Conservation (phyloP, 2,113 vertebrate species). For the Calyptommatus sinebrachiatus region DNA sequence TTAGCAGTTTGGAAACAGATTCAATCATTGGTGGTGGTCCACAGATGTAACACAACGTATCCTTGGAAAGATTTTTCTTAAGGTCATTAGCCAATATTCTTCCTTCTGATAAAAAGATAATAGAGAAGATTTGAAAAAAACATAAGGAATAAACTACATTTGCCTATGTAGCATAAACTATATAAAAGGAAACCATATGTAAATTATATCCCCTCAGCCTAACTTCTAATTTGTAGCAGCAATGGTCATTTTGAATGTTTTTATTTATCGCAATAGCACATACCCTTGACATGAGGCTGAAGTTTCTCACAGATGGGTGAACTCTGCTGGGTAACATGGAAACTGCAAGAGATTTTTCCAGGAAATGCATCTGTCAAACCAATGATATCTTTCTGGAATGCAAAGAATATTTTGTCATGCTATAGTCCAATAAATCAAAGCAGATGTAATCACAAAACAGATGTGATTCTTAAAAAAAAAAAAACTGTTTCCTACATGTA, state of each 20-base stretch:
- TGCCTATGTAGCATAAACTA: no score
- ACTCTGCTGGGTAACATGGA: conserved; percentile 86
- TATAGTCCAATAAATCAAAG: conserved; percentile 55
- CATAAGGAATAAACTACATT: background rate
- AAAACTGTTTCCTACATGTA: background rate
- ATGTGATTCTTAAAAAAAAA: no score
- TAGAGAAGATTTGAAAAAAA: background rate
- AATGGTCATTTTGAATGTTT: background rate
- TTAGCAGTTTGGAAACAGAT: conserved; percentile 79
- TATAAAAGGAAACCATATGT: background rate
- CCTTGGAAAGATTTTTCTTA: conserved; percentile 69
- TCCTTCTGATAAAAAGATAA: conserved; percentile 77
- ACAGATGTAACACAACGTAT: conserved; percentile 91
- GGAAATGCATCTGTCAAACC: conserved; percentile 81
- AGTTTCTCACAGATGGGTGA: conserved; percentile 75
- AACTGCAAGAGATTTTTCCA: conserved; percentile 81
- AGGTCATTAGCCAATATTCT: conserved; percentile 83
- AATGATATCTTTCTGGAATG: conserved; percentile 83
- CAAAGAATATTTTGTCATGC: conserved; percentile 64
- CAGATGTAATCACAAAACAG: conserved; percentile 43
- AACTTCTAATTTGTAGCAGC: background rate
- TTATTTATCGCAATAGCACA: conserved; percentile 19
- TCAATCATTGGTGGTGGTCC: conserved; percentile 95
- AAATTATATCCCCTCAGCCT: background rate
- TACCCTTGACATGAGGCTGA: conserved; percentile 80